Conservation (phyloP, 2,113 vertebrate genomes). For the Amphiprion ocellaris region DNA sequence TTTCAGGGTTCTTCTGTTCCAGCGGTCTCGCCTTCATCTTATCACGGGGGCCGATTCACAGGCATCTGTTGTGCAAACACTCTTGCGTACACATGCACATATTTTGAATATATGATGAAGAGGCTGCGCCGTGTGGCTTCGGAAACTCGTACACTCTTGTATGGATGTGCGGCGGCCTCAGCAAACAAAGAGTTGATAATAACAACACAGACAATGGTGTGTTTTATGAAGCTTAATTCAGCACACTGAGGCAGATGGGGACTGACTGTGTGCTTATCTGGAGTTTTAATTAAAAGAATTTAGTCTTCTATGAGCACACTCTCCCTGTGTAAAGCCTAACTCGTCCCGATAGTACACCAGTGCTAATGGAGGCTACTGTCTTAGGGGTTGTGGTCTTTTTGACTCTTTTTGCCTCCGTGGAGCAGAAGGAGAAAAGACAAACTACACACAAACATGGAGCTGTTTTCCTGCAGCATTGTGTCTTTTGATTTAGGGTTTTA, state of each 20-base stretch:
- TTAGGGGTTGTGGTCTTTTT: constrained; percentile 38
- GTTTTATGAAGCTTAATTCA: constrained; percentile 63
- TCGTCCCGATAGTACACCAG: constrained; percentile 28
- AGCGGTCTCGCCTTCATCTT: constrained; percentile 64
- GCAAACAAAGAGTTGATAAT: constrained; percentile 70
- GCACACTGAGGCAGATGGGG: constrained; percentile 59
- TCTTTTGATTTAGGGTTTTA: constrained; percentile 19
- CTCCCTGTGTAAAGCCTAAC: constrained; percentile 62
- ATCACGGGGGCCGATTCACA: constrained; percentile 43
- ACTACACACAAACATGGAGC: constrained; percentile 5
- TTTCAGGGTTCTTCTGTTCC: constrained; percentile 47
- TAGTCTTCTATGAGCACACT: constrained; percentile 59
- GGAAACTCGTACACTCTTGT: constrained; percentile 13
- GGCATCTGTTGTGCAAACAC: constrained; percentile 77
- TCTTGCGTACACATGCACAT: constrained; percentile 36
- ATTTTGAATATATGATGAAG: constrained; percentile 69
- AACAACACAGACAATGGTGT: constrained; percentile 66
- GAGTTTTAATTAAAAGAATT: constrained; percentile 80
- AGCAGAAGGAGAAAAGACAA: constrained; percentile 27
- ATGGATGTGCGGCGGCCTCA: constrained; percentile 41
- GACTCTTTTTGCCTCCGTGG: constrained; percentile 21
- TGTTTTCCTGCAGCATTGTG: constrained; percentile 16
- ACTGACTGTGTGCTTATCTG: constrained; percentile 66
- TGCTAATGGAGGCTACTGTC: constrained; percentile 46
- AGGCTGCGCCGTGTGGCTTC: constrained; percentile 26